Evolutionary conservation across 2,797 vertebrate genomes (phyloP).

Genomic region (Xenopus petersii): DNA sequence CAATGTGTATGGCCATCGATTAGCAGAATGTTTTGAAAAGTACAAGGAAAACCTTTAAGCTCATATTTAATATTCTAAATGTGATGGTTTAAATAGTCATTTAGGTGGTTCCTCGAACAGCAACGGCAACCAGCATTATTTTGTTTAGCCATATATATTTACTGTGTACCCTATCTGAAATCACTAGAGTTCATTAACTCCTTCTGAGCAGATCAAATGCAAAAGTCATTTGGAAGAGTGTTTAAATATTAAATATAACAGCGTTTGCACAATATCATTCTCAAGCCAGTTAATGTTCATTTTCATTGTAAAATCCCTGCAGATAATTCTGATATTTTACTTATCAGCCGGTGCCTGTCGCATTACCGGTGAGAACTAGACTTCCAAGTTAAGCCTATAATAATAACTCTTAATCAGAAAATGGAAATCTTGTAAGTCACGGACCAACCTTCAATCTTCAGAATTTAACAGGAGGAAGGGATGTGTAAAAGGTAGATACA

Average conservation of each 20-base stretch:
- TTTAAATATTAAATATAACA: neutral
- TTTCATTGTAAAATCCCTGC: slow-evolving; percentile 25
- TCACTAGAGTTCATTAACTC: neutral
- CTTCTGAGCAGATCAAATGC: neutral
- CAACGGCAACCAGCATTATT: too few species aligned
- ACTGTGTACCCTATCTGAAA: neutral
- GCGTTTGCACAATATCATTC: neutral
- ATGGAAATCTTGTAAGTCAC: slow-evolving; percentile 40
- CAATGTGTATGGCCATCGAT: too few species aligned
- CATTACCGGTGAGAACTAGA: slow-evolving; percentile 30
- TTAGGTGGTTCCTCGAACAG: too few species aligned
- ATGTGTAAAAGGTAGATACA: neutral
- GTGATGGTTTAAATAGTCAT: too few species aligned
- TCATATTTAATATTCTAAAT: too few species aligned
- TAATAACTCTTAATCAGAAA: slow-evolving; percentile 42
- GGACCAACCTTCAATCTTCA: slow-evolving; percentile 24
- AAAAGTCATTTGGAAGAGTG: neutral
- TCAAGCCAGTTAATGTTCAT: slow-evolving; percentile 20
- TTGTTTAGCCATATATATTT: too few species aligned
- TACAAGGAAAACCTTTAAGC: too few species aligned
- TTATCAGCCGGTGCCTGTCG: slow-evolving; percentile 11
- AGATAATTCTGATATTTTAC: slow-evolving; percentile 32
- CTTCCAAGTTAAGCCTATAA: slow-evolving; percentile 34
- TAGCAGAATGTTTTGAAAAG: too few species aligned
- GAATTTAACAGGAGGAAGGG: slow-evolving; percentile 20